Percentiles rank a stretch among this genome's conserved stretches.
These are phyloP conservation scores for Dromas ardeola DNA, from an alignment of 2,113 vertebrate species.

Conservation along the genomic window DNA sequence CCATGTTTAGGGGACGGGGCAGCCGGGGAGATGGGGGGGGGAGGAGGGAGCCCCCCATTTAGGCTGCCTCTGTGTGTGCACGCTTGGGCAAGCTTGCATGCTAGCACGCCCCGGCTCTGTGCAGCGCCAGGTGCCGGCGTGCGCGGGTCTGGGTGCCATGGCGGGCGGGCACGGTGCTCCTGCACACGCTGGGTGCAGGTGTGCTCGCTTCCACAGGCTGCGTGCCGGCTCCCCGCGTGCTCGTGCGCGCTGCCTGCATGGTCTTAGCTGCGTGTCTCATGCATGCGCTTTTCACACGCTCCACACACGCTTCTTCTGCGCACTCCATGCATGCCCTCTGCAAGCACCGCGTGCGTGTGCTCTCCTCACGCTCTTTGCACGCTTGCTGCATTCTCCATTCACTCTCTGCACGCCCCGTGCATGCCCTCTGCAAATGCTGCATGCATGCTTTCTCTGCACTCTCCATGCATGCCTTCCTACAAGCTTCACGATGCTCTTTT, in stretches of 20 bases:
- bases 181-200: rapidly evolving
- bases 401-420: neutral
- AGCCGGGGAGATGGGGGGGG: neutral
- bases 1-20: neutral
- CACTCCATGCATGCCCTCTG: rapidly evolving
- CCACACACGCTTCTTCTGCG: rapidly evolving
- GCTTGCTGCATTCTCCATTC: no score
- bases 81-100: neutral
- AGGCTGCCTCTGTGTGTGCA: rapidly evolving
- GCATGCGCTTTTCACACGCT: neutral
- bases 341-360: rapidly evolving
- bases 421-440: rapidly evolving
- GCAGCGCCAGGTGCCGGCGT: rapidly evolving
- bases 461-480: rapidly evolving
- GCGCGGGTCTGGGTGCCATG: rapidly evolving
- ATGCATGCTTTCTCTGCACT: rapidly evolving
- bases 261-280: rapidly evolving
- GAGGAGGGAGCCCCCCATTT: neutral
- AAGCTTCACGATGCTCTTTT: neutral
- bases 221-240: rapidly evolving
- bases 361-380: neutral
- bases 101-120: neutral
- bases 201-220: rapidly evolving
- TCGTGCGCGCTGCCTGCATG: rapidly evolving
- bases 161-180: rapidly evolving